Evolutionary conservation across 2,113 vertebrate genomes (phyloP), one percentile per base, ranked within the genome.

Genomic region (Patagioenas fasciata): DNA sequence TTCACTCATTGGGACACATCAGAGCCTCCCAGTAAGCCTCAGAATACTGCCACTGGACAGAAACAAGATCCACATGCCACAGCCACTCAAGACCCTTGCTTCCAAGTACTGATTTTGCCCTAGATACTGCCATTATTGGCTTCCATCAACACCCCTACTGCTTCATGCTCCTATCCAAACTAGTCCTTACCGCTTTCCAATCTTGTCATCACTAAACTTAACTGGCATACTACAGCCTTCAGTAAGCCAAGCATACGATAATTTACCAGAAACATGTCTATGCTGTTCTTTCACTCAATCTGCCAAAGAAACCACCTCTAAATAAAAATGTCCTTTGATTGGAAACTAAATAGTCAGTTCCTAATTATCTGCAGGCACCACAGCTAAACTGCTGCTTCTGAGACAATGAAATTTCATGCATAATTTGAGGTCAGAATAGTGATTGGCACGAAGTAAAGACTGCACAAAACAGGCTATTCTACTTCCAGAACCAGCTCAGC

Each of bases 31-130:
- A 28, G 4, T 9, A 70, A 5, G 19, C 28, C 13, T 64, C 48
- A 73, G 60, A 80, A 66, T 7, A 54, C 19, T 21, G 34, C 5
- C 32, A 28, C 17, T 9, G 60, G 11, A 31, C 47, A 84, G 32
- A 78, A 28, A 58, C 19, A 54, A 50, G 11, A 82, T 24, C 29
- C 0, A 0, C 77, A 85, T 2, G 1, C 21, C 62, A 72, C 1
- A 40, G 38, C 8, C 32, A 82, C 23, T 53, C 29, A 73, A 51
- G 38, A 61, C 19, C 15, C 13, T 85, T 64, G 56, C 17, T 72
- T 93, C 21, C 11, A 88, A 53, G 26, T 32, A 38, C 0, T 48
- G 20, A 50, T 50, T 77, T 80, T 80, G 40, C 11, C 32, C 13
- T 60, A 66, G 11, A 25, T 17, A 12, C 20, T 44, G 29, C 38